Percentiles rank a stretch among this genome's conserved stretches.
Conservation (phyloP, 2,113 vertebrate species). For the Onychorhynchus coronatus region DNA sequence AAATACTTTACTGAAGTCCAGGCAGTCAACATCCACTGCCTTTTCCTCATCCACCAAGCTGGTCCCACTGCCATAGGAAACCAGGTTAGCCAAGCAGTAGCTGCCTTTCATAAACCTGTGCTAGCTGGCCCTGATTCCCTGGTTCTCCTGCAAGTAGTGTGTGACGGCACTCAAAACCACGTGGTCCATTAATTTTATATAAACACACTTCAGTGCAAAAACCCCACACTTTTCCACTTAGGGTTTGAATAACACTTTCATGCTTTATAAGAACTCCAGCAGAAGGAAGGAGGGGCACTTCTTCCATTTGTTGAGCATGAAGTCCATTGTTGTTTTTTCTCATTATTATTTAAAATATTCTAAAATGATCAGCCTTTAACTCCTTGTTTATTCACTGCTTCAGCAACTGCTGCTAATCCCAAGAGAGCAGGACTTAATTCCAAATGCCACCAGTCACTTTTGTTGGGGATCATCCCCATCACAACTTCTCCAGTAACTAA, state of each 20-base stretch:
- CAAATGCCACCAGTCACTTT: neutral
- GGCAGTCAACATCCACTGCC: neutral
- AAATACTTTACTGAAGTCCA: neutral
- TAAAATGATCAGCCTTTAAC: neutral
- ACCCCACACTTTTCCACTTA: neutral
- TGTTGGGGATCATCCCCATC: neutral
- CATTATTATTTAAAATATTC: neutral
- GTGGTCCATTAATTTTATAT: neutral
- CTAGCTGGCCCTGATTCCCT: neutral
- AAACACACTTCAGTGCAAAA: neutral
- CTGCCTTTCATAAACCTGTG: neutral
- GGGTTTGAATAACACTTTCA: neutral
- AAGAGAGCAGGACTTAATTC: neutral
- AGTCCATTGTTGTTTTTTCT: neutral
- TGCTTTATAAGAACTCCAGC: rapidly evolving
- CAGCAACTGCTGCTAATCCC: neutral
- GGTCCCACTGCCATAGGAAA: neutral
- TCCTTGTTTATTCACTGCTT: neutral
- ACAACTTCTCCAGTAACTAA: neutral
- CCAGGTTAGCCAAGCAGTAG: neutral
- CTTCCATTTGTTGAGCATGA: neutral
- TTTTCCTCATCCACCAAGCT: neutral
- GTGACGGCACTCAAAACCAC: neutral
- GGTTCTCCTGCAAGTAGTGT: neutral
- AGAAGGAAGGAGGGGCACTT: neutral